Conservation (phyloP, 2,888 invertebrate species). For the Tanypteryx hageni region DNA sequence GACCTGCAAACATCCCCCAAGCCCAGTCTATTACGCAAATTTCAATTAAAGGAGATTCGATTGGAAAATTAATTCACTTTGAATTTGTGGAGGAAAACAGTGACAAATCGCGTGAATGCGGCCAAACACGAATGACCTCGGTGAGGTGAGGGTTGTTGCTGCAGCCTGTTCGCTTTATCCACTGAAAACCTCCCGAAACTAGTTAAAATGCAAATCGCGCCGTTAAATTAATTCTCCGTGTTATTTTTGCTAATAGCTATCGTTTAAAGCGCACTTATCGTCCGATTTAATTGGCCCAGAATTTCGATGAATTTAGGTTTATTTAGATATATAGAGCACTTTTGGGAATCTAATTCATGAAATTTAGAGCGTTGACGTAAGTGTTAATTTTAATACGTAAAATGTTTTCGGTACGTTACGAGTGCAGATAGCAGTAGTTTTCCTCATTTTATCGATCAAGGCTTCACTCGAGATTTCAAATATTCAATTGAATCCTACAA, state of each 20-base stretch:
- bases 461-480: neutral
- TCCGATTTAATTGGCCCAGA: neutral
- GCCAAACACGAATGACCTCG: neutral
- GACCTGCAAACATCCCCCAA: neutral
- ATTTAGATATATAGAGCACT: neutral
- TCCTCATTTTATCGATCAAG: neutral
- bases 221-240: neutral
- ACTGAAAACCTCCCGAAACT: neutral
- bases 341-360: neutral
- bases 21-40: neutral
- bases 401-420: neutral
- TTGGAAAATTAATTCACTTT: slow-evolving; percentile 15
- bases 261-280: neutral
- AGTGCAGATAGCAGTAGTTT: neutral
- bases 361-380: neutral
- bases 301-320: neutral
- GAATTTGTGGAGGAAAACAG: neutral
- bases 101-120: slow-evolving; percentile 9
- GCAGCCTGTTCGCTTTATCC: neutral
- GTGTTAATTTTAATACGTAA: neutral
- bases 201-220: slow-evolving; percentile 22
- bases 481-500: neutral
- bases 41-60: slow-evolving; percentile 29
- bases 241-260: neutral
- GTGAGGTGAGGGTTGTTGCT: neutral